Evolutionary conservation across 2,797 vertebrate species (phyloP), one percentile per base, ranked within the genome.

Genomic region (Halcyon chelicuti): DNA sequence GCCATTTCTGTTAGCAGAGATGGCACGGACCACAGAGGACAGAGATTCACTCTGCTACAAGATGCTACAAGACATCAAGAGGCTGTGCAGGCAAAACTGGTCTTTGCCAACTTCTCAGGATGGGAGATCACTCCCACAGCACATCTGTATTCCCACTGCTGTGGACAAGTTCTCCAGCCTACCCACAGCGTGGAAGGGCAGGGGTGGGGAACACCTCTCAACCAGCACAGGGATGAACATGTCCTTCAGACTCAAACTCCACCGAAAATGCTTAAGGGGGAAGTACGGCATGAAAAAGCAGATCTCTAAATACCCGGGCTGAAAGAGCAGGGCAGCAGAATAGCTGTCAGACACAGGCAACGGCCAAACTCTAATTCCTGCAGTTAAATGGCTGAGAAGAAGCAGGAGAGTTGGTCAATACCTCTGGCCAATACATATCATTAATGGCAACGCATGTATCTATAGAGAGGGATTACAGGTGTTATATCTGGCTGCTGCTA

Each of bases 141-240:
- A 20, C 4, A 0, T 13, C 35, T 16, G 1, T 15, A 37, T 9
- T 79, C 40, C 35, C 1, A 0, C 1, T 49, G 42, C 44, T 72
- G 66, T 31, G 60, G 63, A 13, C 8, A 42, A 72, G 15, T 21
- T 25, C 85, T 37, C 33, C 40, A 44, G 17, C 2, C n/a, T 49
- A 20, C 17, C 31, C 80, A n/a, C 0, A 0, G 26, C 0, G 0
- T 0, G 0, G 14, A 40, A 67, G 26, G 29, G 42, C 1, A 3
- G 44, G 51, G 16, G 26, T 1, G 1, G 47, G 22, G 25, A 2
- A n/a, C n/a, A 60, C 19, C 17, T 47, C 54, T 37, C 49, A 47
- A 51, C 35, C 21, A 9, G 23, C 29, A 51, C 72, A 29, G 5
- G 46, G 37, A 33, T 14, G 22, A 76, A 66, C 2, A 1, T 4